Conservation (phyloP, 1,140 invertebrate genomes). For the Ceratoteleas bidentatus region DNA sequence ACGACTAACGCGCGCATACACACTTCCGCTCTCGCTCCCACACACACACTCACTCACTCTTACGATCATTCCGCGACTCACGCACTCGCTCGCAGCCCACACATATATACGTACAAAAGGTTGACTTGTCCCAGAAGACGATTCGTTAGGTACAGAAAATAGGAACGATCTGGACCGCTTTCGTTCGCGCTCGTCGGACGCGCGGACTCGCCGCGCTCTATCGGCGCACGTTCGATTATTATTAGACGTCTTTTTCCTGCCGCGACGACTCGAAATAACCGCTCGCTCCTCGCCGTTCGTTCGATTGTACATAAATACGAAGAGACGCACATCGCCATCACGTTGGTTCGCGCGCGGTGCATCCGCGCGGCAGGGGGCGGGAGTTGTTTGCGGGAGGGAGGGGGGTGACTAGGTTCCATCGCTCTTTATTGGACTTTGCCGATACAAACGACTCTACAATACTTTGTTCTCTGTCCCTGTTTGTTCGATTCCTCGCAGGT, state of each 20-base stretch:
- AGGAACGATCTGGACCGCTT: constrained; percentile 61
- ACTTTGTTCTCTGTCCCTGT: no score
- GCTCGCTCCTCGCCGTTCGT: constrained; percentile 7
- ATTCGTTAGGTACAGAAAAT: constrained; percentile 55
- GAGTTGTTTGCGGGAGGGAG: no score
- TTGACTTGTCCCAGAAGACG: constrained; percentile 45
- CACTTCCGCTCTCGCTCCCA: neutral
- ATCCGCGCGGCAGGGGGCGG: no score
- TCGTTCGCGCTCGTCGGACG: constrained; percentile 10
- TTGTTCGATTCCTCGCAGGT: no score
- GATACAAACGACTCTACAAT: no score
- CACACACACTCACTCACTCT: constrained; percentile 1
- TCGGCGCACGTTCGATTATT: constrained; percentile 37
- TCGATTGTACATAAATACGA: constrained; percentile 41
- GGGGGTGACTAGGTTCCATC: constrained; percentile 44
- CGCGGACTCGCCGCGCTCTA: constrained; percentile 19
- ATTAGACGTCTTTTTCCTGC: constrained; percentile 24
- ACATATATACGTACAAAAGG: constrained; percentile 38
- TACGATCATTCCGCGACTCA: neutral
- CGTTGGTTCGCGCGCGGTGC: constrained; percentile 16
- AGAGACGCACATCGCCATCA: constrained; percentile 12
- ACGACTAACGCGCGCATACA: constrained; percentile 40
- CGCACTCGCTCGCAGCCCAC: constrained; percentile 5
- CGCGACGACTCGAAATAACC: constrained; percentile 28
- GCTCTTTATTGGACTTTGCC: neutral